Evolutionary conservation across 2,113 vertebrate genomes (phyloP), one percentile per base, ranked within the genome.

Genomic region (Herpetotheres cachinnans): DNA sequence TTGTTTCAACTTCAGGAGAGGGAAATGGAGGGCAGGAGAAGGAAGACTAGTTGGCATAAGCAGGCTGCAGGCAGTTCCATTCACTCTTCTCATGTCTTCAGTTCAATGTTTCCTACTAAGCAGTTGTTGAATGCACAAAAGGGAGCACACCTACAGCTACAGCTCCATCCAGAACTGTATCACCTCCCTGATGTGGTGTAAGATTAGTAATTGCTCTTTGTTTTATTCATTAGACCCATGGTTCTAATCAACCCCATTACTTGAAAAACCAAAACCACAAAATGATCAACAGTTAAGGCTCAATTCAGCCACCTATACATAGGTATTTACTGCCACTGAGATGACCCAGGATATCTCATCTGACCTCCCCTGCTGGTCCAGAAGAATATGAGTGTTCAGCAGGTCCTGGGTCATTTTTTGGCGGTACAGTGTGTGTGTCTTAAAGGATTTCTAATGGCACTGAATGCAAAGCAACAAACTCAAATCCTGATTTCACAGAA

Each of bases 151-250:
- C 7, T 61, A 24, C 6, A 44, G 55, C 55, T 70, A 44, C 19
- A 55, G 22, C 22, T 74, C 42, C 10, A 12, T 46, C 52, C 71
- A 63, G 90, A 78, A 56, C 5, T 22, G 1, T 50, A 42, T 50
- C 19, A 22, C 11, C 3, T 32, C 20, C 22, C 13, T 61, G 30
- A 52, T 24, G 10, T 19, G 36, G 11, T 1, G 0, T 29, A 65
- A 76, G 58, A 54, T 74, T n/a, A 36, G 5, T 49, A 73, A 38
- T 56, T 79, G 25, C 5, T 65, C 44, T 82, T 82, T 30, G 18
- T 10, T 78, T 82, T 91, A 69, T 82, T 86, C 6, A 1, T 62
- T 85, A 73, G 32, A 73, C 30, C 40, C 17, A 24, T 21, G 26
- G 4, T 67, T 85, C 29, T 69, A 46, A 80, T 54, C 4, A 3